Base-by-base conservation (phyloP, 2,113 vertebrate species). In the Falcunculus frontatus region DNA sequence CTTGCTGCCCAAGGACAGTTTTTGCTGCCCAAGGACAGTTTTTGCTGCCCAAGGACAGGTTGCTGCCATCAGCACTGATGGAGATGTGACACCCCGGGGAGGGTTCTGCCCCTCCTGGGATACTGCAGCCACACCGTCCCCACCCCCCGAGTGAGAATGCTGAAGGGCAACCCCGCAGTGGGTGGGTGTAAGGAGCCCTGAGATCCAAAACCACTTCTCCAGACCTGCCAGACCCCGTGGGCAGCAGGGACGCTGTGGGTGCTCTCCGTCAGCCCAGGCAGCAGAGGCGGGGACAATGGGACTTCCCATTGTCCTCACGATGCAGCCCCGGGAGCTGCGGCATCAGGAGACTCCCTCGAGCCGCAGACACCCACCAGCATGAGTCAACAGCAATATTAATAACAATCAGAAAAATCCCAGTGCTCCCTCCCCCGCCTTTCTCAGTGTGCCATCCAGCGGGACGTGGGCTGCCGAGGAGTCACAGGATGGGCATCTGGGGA, bases 331-430 rank as follows among this genome's bases (percentile, higher is more conserved):
- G 84, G 83, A 94, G 52, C 63, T 62, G 79, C 65, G 47, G 91
- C 88, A 80, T 19, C 80, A 16, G 94, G 93, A 97, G 90, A 39
- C 75, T 94, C 95, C 67, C 77, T 69, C 0, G n/a, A 84, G 79
- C 62, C 6, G 12, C 33, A 47, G 7, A 59, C 93, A 65, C 88
- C 93, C 94, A 93, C 95, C 59, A 42, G 60, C 5, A 1, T 95
- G 96, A 97, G 67, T 94, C 96, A 97, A 78, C 27, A 13, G 7
- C 52, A 56, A 44, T 63, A 5, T 37, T 92, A 67, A 86, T 41
- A 41, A 78, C 94, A 59, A 30, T 15, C 59, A 57, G 74, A 67
- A 60, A 27, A 30, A 12, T n/a, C 63, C 64, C 37, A 3, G 17
- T 4, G 60, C 72, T 78, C 20, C 90, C 78, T 77, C 90, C 87